Evolutionary conservation across 2,888 invertebrate species (phyloP).

Genomic region (Parnassius orleans): DNA sequence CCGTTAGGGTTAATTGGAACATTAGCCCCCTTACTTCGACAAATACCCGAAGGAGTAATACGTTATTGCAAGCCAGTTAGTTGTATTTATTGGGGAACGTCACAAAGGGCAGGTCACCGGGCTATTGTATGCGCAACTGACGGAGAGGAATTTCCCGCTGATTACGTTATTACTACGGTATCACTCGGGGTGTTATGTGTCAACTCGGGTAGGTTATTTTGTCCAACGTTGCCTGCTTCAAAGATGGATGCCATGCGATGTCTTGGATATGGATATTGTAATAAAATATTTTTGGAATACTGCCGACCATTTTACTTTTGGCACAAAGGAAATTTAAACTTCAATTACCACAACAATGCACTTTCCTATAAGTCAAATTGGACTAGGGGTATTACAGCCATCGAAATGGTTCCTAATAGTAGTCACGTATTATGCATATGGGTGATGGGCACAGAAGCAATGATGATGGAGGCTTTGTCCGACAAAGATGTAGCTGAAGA

Average conservation of each 20-base stretch:
- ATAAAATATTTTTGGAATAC: conserved; percentile 89
- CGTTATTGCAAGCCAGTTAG: conserved; percentile 86
- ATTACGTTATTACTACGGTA: conserved; percentile 89
- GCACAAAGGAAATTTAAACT: conserved; percentile 83
- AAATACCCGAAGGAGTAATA: conserved; percentile 82
- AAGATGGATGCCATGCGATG: conserved; percentile 86
- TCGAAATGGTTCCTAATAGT: conserved; percentile 85
- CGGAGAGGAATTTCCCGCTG: conserved; percentile 85
- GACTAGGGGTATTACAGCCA: conserved; percentile 86
- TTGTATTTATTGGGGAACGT: conserved; percentile 84
- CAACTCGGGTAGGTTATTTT: conserved; percentile 84
- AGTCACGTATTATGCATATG: conserved; percentile 86
- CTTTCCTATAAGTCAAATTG: conserved; percentile 81
- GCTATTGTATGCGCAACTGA: conserved; percentile 84
- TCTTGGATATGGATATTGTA: conserved; percentile 86
- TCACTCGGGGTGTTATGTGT: conserved; percentile 87
- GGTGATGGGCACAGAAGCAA: conserved; percentile 85
- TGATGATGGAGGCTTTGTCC: conserved; percentile 83
- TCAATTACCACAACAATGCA: conserved; percentile 82
- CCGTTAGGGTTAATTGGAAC: conserved; percentile 84
- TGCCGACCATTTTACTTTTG: conserved; percentile 87
- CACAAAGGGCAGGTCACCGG: conserved; percentile 66
- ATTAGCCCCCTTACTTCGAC: conserved; percentile 83
- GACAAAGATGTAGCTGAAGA: conserved; percentile 85
- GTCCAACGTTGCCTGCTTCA: conserved; percentile 84